Base-by-base conservation (phyloP, 1,140 invertebrate genomes). In the Lepidurus apus region DNA sequence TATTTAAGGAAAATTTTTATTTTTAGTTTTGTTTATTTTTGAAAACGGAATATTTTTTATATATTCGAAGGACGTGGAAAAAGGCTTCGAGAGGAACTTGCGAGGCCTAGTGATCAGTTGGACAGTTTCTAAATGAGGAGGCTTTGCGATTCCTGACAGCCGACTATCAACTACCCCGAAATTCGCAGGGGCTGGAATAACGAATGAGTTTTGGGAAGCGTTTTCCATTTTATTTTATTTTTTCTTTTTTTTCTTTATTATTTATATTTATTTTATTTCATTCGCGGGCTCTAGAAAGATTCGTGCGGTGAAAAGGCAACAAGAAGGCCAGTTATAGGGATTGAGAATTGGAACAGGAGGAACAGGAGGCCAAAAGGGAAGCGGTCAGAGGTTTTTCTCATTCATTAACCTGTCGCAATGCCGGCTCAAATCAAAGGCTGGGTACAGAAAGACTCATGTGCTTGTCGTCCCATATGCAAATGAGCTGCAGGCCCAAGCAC, bases 371-470 rank as follows among this genome's bases (percentile, higher is more conserved):
- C 21, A 21, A 17, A 65, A 65, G 17, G 53, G 53, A 65, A 65
- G 34, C 53, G n/a, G 53, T 65, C 53, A 65, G 4, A 65, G 53
- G n/a, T 65, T 65, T 17, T 17, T 65, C 45, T 65, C 53, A 65
- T 65, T 65, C 53, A 65, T 65, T 65, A 65, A 65, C 53, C 53
- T 65, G 53, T 65, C 53, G 10, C 53, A 65, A 21, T 21, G 53
- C 13, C 53, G 53, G 53, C n/a, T n/a, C n/a, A 65, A 65, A 17
- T 21, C 53, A 65, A 65, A 65, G 53, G 13, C 53, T n/a, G 17
- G 21, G 53, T 34, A 65, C 53, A 9, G 13, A n/a, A 65, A 65
- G 53, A 65, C 21, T 21, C 53, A 65, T 65, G 53, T 65, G 53
- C n/a, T 65, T 13, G 53, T 17, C 53, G 53, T 65, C 53, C 13